Evolutionary conservation across 2,888 invertebrate species (phyloP), one percentile per base, ranked within the genome.

Genomic region (Corbicula japonica): DNA sequence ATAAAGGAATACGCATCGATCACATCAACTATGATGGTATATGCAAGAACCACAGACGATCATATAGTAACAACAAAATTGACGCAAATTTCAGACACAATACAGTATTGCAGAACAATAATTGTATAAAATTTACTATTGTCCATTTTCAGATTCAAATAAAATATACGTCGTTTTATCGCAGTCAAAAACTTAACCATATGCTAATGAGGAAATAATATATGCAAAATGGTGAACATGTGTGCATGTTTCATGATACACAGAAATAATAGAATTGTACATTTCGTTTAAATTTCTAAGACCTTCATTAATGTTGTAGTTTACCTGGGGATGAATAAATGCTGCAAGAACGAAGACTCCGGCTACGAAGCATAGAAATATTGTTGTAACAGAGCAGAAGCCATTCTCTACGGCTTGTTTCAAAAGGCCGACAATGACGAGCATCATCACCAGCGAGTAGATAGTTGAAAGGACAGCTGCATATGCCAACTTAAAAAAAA

Each of bases 401-500:
- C 99, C 98, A 95, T 99, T 99, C 95, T 98, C 98, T 80, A 98
- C 97, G 91, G 99, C 95, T 94, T 99, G 99, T 38, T 99, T 95
- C 0, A 99, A 97, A 0, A 99, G 98, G 95, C 99, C 99, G 62
- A 99, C 99, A 87, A 99, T 97, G 32, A 99, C 99, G 85, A 99
- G 98, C 98, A 99, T 99, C 99, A 99, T 99, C 87, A 99, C 97
- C 94, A 99, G 95, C 32, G 98, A 98, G 94, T 99, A 99, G 15
- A 96, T 96, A 12, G 98, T 98, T n/a, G 98, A 98, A 84, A 99
- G 94, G 86, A 99, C 97, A 94, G 98, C 98, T 2, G 99, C 99
- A 68, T 98, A 96, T 70, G 98, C 94, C 90, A 99, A 95, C 96
- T 99, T n/a, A 95, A 34, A 35, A 60, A 60, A n/a, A n/a, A n/a